These are phyloP conservation scores for Nicator chloris DNA, from an alignment of 2,113 vertebrate genomes.

Conservation along the genomic window DNA sequence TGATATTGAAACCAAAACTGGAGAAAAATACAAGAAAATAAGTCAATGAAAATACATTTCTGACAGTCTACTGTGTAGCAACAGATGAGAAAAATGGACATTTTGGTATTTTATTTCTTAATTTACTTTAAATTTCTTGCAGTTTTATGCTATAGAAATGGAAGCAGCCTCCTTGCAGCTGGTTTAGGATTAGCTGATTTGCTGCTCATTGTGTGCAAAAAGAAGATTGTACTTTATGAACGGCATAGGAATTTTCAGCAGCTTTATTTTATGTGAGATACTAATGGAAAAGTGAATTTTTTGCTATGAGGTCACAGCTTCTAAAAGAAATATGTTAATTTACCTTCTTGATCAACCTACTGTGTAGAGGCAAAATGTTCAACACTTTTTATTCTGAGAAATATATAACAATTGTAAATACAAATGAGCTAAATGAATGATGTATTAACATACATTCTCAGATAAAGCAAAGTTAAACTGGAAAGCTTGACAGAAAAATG, in stretches of 20 bases:
- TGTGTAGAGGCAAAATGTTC: background rate
- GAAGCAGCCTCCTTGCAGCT: background rate
- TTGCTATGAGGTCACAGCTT: background rate
- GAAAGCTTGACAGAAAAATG: background rate
- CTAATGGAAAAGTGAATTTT: background rate
- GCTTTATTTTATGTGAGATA: background rate
- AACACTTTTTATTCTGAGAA: background rate
- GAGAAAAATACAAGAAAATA: background rate
- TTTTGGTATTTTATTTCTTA: background rate
- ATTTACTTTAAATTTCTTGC: background rate
- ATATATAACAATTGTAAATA: background rate
- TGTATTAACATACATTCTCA: background rate
- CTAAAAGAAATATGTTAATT: background rate
- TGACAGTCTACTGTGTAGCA: background rate
- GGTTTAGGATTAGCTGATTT: background rate
- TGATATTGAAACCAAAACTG: background rate
- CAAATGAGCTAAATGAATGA: background rate
- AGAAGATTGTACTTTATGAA: background rate
- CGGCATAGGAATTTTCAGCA: background rate
- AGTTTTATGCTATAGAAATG: background rate
- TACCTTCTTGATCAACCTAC: background rate
- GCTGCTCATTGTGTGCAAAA: background rate
- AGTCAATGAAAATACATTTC: background rate
- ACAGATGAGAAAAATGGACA: background rate
- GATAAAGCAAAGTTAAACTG: background rate